Evolutionary conservation across 1,140 invertebrate species (phyloP).

Genomic region (Ceratina japonica): DNA sequence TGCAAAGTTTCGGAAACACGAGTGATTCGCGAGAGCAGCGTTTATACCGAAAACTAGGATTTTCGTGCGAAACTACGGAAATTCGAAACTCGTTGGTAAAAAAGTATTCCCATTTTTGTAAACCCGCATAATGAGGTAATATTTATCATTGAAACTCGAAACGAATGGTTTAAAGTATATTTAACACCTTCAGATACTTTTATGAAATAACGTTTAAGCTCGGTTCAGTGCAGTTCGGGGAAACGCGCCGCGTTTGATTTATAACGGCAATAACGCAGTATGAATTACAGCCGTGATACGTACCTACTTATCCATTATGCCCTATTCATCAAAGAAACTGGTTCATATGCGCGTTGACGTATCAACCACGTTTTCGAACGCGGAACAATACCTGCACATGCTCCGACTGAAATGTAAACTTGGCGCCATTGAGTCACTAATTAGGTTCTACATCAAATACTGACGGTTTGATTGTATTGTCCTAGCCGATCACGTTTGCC

Average conservation of each 20-base stretch:
- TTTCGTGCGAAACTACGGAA: not conserved
- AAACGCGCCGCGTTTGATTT: not conserved
- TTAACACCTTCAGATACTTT: no score
- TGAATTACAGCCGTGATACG: not conserved
- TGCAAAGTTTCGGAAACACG: not conserved
- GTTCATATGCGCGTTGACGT: not conserved
- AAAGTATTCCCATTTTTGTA: not conserved
- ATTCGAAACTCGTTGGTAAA: not conserved
- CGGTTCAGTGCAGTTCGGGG: not conserved
- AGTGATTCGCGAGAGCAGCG: not conserved
- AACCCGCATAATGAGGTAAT: no score
- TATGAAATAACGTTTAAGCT: no score
- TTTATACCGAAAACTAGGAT: not conserved
- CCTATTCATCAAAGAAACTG: slow-evolving; percentile 12
- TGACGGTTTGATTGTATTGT: not conserved
- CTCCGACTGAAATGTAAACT: not conserved
- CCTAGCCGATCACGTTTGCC: no score
- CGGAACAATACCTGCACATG: not conserved
- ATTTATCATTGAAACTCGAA: no score
- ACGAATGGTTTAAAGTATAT: no score
- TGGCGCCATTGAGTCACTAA: not conserved
- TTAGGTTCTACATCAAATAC: not conserved
- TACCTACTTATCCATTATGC: not conserved
- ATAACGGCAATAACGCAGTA: not conserved
- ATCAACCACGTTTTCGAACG: not conserved